Conservation (phyloP, 2,797 vertebrate genomes). For the Chloroceryle amazona region DNA sequence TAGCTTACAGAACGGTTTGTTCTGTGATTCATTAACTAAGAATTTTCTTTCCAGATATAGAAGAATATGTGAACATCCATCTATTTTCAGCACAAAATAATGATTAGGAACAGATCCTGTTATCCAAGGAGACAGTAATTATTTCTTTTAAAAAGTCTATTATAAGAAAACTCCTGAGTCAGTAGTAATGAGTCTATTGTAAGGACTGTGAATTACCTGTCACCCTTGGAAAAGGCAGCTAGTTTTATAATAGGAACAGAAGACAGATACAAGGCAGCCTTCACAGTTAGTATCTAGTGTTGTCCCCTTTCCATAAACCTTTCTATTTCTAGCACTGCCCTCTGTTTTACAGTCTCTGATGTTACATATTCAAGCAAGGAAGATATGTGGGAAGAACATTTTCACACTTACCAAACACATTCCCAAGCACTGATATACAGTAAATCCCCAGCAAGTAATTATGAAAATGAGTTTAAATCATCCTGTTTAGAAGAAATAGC, state of each 20-base stretch:
- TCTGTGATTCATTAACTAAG: slow-evolving; percentile 67
- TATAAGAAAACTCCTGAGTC: slow-evolving; percentile 6
- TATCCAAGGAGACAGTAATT: background rate
- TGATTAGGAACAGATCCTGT: slow-evolving; percentile 7
- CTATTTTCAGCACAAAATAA: slow-evolving; percentile 24
- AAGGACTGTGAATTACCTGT: slow-evolving; percentile 13
- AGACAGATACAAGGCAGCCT: background rate
- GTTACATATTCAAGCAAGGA: slow-evolving; percentile 3
- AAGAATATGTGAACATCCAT: slow-evolving; percentile 13
- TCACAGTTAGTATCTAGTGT: background rate
- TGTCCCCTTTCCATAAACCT: background rate
- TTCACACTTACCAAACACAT: background rate
- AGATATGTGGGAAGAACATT: background rate
- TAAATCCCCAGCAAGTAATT: background rate
- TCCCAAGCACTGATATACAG: background rate
- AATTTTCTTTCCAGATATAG: slow-evolving; percentile 46
- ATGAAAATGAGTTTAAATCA: slow-evolving; percentile 2
- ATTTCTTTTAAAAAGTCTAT: slow-evolving; percentile 35
- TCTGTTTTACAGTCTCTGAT: slow-evolving; percentile 3
- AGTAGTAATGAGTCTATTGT: slow-evolving; percentile 18
- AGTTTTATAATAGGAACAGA: background rate
- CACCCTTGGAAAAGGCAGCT: background rate
- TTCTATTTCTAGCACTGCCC: background rate
- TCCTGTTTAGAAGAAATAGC: background rate
- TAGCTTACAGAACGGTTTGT: slow-evolving; percentile 53